Evolutionary conservation across 1,140 invertebrate species (phyloP).

Genomic region (Caligus rogercresseyi): DNA sequence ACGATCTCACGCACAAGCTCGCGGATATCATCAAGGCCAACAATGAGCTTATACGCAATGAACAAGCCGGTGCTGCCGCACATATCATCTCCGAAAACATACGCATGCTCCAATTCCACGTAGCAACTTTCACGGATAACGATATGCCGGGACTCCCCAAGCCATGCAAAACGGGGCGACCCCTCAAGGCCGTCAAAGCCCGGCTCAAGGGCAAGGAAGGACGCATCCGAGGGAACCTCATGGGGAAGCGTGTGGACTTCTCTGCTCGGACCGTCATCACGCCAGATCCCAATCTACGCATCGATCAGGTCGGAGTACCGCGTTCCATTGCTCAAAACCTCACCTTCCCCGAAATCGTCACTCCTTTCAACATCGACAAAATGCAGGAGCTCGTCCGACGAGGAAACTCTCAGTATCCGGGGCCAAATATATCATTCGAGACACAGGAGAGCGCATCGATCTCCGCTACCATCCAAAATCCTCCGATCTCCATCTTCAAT

Average conservation of each 20-base stretch:
- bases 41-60: constrained; percentile 86
- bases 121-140: constrained; percentile 93
- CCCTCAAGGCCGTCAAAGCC: constrained; percentile 87
- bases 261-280: constrained; percentile 98
- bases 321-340: constrained; percentile 95
- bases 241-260: constrained; percentile 99
- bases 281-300: constrained; percentile 93
- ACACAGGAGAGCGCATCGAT: constrained; percentile 97
- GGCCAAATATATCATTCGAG: constrained; percentile 95
- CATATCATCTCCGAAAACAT: constrained; percentile 93
- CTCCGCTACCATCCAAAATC: constrained; percentile 93
- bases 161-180: constrained; percentile 96
- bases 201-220: constrained; percentile 75
- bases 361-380: constrained; percentile 95
- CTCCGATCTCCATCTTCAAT: constrained; percentile 93
- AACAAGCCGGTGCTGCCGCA: constrained; percentile 83
- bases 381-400: constrained; percentile 89
- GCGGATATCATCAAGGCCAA: constrained; percentile 97
- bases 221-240: constrained; percentile 91
- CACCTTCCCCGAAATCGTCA: constrained; percentile 97
- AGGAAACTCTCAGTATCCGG: constrained; percentile 95
- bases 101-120: constrained; percentile 96
- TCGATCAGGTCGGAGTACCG: constrained; percentile 97
- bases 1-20: constrained; percentile 97
- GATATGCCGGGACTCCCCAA: constrained; percentile 92